Evolutionary conservation across 2,888 invertebrate species (phyloP), one percentile per base, ranked within the genome.

Genomic region (Aporophyla nigra): DNA sequence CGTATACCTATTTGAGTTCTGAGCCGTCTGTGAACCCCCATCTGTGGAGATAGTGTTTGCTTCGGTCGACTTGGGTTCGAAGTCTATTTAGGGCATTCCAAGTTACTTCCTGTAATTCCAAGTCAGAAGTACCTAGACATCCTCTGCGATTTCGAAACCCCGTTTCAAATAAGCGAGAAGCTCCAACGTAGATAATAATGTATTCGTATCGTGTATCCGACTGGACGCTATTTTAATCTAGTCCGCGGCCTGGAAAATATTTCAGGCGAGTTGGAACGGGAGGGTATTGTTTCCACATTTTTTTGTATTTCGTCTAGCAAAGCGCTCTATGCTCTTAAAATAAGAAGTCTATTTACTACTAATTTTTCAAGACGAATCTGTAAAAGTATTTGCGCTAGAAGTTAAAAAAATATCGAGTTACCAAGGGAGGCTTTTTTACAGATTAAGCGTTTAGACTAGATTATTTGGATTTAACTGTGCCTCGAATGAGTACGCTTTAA

Each of bases 231-330:
- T 24, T 54, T 19, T 14, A 24, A 19, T n/a, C 40, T 27, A 27
- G 62, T 49, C 21, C n/a, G 51, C 16, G 9, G 46, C 14, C 66
- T 43, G 33, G 27, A 80, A 72, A 61, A 61, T 54, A 54, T 54
- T 74, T 79, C 53, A 68, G 12, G 5, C 58, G 40, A 49, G 27
- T 53, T 68, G n/a, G 21, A 63, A 74, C 33, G 54, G 40, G 33
- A 49, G 53, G n/a, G 80, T 80, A 54, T 80, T 59, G 68, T 63
- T 76, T 56, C 33, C 51, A 51, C 68, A 56, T 62, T 62, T 76
- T n/a, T 21, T n/a, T 24, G 10, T 21, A 40, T 27, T 76, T n/a
- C 3, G 12, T 40, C 49, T n/a, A 2, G n/a, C 46, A 53, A 76
- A 7, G 19, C 16, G 24, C 24, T 74, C 19, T 54, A 16, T 27